These are phyloP conservation scores for Drosophila testacea DNA, from an alignment of 2,888 invertebrate species.

Conservation along the genomic window DNA sequence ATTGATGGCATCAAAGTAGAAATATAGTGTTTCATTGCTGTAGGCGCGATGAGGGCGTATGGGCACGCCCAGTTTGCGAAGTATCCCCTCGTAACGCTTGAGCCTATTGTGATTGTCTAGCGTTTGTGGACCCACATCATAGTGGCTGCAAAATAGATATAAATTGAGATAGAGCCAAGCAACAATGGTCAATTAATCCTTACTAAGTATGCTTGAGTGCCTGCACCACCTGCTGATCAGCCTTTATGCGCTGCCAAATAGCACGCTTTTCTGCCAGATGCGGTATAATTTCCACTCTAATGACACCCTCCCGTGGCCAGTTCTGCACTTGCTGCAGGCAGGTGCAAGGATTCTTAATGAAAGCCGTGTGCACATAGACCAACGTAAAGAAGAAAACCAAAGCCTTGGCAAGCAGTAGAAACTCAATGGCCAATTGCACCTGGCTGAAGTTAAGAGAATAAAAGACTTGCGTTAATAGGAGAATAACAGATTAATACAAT, in stretches of 20 bases:
- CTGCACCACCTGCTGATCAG: slow-evolving; percentile 74
- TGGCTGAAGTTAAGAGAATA: slow-evolving; percentile 62
- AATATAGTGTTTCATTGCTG: slow-evolving; percentile 75
- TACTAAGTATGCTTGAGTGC: slow-evolving; percentile 75
- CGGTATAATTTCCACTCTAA: slow-evolving; percentile 86
- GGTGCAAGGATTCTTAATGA: slow-evolving; percentile 96
- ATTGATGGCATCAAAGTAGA: slow-evolving; percentile 76
- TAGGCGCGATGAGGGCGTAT: slow-evolving; percentile 71
- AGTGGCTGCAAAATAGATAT: slow-evolving; percentile 62
- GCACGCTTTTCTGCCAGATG: slow-evolving; percentile 79
- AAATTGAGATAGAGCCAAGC: neutral
- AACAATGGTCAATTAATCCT: slow-evolving; percentile 17
- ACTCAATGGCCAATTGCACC: slow-evolving; percentile 80
- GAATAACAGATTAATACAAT: no score
- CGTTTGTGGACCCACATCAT: slow-evolving; percentile 83
- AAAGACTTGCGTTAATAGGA: neutral
- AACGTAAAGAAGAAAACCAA: slow-evolving; percentile 94
- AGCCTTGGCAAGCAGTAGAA: slow-evolving; percentile 87
- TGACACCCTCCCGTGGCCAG: slow-evolving; percentile 98
- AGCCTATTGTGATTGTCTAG: slow-evolving; percentile 67
- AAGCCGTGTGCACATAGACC: slow-evolving; percentile 97
- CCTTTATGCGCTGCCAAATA: slow-evolving; percentile 68
- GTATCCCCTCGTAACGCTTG: slow-evolving; percentile 70
- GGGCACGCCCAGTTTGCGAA: slow-evolving; percentile 67
- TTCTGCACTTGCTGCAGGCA: slow-evolving; percentile 95